Conservation (phyloP, 2,797 vertebrate genomes). For the Tiaroga cobitis region DNA sequence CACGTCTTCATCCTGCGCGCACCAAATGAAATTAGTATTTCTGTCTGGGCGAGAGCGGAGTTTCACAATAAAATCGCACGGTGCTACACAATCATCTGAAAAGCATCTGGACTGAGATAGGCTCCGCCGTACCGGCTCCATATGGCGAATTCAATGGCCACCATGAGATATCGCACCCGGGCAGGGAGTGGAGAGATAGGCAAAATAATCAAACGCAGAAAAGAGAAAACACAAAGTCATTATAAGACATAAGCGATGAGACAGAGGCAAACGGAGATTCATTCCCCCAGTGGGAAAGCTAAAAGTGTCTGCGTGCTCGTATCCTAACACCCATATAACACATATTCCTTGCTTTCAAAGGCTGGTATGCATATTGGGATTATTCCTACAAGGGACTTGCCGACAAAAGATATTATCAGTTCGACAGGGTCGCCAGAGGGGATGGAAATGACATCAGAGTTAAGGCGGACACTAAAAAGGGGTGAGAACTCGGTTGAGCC, state of each 20-base stretch:
- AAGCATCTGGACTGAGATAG: conserved; percentile 59
- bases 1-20: conserved; percentile 57
- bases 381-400: conserved; percentile 48
- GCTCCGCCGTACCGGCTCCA: conserved; percentile 9
- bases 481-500: conserved; percentile 41
- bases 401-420: conserved; percentile 57
- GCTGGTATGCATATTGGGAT: conserved; percentile 46
- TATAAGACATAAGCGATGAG: conserved; percentile 47
- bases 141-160: conserved; percentile 42
- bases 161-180: conserved; percentile 44
- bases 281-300: conserved; percentile 33
- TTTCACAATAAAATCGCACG: conserved; percentile 66
- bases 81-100: conserved; percentile 62
- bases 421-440: conserved; percentile 44
- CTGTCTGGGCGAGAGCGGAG: conserved; percentile 53
- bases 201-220: conserved; percentile 43
- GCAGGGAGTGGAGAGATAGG: conserved; percentile 41
- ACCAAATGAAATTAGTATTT: conserved; percentile 66
- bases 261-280: conserved; percentile 37
- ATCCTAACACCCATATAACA: conserved; percentile 46
- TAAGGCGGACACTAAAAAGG: conserved; percentile 49
- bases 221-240: conserved; percentile 48
- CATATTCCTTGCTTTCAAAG: conserved; percentile 41
- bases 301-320: conserved; percentile 11
- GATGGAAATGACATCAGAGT: conserved; percentile 61